A percentile compares a stretch with the other conserved stretches of the same genome.
Conservation (phyloP, 1,140 invertebrate species). For the Drosophila pseudoananassae region DNA sequence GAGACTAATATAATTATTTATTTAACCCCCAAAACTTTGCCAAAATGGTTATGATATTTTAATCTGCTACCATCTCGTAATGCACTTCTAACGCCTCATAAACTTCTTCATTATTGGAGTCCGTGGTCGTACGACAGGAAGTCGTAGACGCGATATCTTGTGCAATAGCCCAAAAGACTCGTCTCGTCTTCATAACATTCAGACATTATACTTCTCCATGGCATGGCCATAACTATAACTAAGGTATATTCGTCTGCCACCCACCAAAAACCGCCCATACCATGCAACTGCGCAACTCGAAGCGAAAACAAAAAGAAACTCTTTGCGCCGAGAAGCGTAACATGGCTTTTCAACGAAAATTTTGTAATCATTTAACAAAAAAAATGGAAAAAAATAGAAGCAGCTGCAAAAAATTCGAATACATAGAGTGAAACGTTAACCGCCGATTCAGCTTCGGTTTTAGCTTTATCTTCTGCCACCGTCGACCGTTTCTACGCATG, state of each 20-base stretch:
- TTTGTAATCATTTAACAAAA: slow-evolving; percentile 81
- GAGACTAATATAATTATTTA: not conserved
- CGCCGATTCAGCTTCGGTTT: slow-evolving; percentile 39
- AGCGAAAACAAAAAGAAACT: slow-evolving; percentile 64
- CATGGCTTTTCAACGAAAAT: slow-evolving; percentile 80
- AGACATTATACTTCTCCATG: slow-evolving; percentile 50
- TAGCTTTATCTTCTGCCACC: slow-evolving; percentile 31
- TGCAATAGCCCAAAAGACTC: slow-evolving; percentile 56
- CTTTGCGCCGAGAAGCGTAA: slow-evolving; percentile 81
- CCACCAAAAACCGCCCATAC: slow-evolving; percentile 42
- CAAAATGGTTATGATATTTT: not conserved
- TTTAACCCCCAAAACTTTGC: not conserved
- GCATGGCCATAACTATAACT: slow-evolving; percentile 35
- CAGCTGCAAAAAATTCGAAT: slow-evolving; percentile 44
- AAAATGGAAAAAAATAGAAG: slow-evolving; percentile 29
- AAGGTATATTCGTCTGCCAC: not conserved
- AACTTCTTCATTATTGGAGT: slow-evolving; percentile 18
- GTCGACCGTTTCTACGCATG: slow-evolving; percentile 58
- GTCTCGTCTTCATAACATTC: slow-evolving; percentile 42
- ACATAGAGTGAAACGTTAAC: slow-evolving; percentile 61
- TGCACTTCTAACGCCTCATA: slow-evolving; percentile 44
- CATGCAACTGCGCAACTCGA: slow-evolving; percentile 72
- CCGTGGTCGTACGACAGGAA: slow-evolving; percentile 56
- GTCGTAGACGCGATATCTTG: slow-evolving; percentile 51
- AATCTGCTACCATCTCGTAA: slow-evolving; percentile 2